phyloP scores from a whole-genome alignment of 2,797 vertebrate genomes.

The Cynodonichthys magdalenae region DNA sequence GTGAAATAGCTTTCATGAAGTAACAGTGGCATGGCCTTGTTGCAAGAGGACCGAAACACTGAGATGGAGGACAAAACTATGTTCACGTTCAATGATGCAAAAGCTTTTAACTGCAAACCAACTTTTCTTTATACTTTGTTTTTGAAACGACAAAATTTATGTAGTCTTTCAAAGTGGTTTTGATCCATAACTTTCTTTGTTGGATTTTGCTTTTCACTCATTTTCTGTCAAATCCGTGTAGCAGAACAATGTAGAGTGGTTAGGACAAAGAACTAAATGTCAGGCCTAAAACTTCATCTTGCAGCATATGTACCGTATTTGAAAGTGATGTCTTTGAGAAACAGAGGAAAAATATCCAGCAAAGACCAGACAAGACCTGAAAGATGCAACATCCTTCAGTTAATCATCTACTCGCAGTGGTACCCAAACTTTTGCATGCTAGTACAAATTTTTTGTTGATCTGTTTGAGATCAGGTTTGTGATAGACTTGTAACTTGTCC shows the following conservation, averaged over 20 bases:
- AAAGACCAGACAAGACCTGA: too few species aligned
- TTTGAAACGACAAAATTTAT: neutral
- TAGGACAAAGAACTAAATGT: too few species aligned
- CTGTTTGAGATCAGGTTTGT: too few species aligned
- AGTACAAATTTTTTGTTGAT: too few species aligned
- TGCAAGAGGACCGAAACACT: slow-evolving; percentile 32
- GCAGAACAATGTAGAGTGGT: neutral
- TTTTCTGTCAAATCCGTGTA: neutral
- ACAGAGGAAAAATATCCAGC: neutral
- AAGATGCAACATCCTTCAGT: too few species aligned
- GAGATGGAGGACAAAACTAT: slow-evolving; percentile 8
- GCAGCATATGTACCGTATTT: too few species aligned
- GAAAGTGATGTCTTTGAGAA: neutral
- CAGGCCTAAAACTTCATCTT: too few species aligned
- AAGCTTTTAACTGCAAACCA: neutral
- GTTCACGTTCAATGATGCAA: neutral
- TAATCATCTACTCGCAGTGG: too few species aligned
- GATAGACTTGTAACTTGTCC: too few species aligned
- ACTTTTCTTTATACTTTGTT: neutral
- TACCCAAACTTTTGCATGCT: too few species aligned
- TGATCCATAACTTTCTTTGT: neutral
- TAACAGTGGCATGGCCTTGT: slow-evolving; percentile 46
- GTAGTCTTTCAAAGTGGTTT: too few species aligned
- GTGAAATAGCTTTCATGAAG: slow-evolving; percentile 47
- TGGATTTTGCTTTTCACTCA: neutral